A percentile compares a stretch with the other conserved stretches of the same genome.
Evolutionary conservation across 2,888 invertebrate species (phyloP).

Genomic region (Ganaspis brasiliensis): DNA sequence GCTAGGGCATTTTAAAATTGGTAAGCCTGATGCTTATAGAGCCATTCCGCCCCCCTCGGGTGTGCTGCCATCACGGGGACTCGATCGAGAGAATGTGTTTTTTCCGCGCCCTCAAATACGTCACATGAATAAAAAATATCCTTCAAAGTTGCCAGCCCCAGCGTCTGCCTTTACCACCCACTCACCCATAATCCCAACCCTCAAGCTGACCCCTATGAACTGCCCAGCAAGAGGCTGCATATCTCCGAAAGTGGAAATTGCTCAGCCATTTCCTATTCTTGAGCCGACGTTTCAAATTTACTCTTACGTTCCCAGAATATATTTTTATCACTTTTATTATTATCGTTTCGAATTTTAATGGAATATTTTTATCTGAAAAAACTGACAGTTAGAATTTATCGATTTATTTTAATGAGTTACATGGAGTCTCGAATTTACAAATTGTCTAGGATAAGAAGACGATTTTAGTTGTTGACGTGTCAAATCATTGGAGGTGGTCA

Average conservation of each 20-base stretch:
- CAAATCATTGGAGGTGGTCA: too few relatives aligned
- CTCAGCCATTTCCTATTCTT: slow-evolving; percentile 19
- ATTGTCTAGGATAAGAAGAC: too few relatives aligned
- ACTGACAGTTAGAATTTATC: too few relatives aligned
- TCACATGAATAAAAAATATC: slow-evolving; percentile 80
- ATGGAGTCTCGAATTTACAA: too few relatives aligned
- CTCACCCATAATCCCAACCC: slow-evolving; percentile 56
- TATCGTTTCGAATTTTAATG: neutral
- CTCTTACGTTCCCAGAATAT: neutral
- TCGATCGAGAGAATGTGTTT: slow-evolving; percentile 77
- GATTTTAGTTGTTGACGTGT: too few relatives aligned
- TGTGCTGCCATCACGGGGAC: slow-evolving; percentile 56
- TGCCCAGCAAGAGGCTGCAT: slow-evolving; percentile 48
- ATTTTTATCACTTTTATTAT: neutral
- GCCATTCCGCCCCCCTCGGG: slow-evolving; percentile 49
- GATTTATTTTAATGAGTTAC: too few relatives aligned
- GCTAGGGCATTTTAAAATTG: slow-evolving; percentile 68
- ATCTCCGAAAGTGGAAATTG: slow-evolving; percentile 43
- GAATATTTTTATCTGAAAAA: too few relatives aligned
- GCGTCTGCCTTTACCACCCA: slow-evolving; percentile 63
- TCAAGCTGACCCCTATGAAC: slow-evolving; percentile 47
- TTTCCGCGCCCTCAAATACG: slow-evolving; percentile 78
- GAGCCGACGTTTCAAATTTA: neutral
- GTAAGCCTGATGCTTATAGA: slow-evolving; percentile 53
- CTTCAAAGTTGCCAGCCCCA: slow-evolving; percentile 78